Conservation (phyloP, 1,140 invertebrate species). For the Drosophila grimshawi region DNA sequence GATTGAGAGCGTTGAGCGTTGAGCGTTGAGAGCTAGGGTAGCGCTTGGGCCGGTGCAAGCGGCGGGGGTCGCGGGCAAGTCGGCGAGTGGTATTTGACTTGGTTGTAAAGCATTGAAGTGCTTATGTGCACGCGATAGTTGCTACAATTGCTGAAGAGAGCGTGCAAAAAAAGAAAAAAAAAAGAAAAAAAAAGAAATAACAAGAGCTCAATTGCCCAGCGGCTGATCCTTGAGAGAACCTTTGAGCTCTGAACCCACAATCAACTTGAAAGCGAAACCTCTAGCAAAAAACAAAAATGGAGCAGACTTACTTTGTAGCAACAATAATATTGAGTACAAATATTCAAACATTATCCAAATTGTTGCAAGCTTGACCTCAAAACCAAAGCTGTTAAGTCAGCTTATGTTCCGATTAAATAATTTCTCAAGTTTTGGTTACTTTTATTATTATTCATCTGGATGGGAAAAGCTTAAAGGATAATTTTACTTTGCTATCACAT, state of each 20-base stretch:
- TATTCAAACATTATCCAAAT: too few species aligned
- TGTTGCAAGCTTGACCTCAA: too few species aligned
- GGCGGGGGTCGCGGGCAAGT: neutral
- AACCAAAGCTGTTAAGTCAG: too few species aligned
- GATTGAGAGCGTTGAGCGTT: constrained; percentile 6
- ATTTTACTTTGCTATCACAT: too few species aligned
- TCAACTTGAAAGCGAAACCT: neutral
- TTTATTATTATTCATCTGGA: too few species aligned
- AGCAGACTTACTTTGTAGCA: too few species aligned
- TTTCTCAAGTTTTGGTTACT: too few species aligned
- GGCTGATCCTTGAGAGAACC: constrained; percentile 33
- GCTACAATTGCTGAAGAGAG: constrained; percentile 43
- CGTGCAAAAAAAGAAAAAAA: neutral
- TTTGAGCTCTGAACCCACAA: constrained; percentile 21
- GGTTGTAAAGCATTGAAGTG: constrained; percentile 38
- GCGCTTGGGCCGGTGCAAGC: neutral
- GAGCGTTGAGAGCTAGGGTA: neutral
- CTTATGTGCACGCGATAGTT: constrained; percentile 34
- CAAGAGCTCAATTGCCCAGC: constrained; percentile 33
- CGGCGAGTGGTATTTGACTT: constrained; percentile 35
- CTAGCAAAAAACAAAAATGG: neutral
- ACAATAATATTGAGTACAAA: neutral
- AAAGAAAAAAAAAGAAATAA: neutral
- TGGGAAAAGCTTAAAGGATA: too few species aligned
- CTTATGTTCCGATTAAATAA: too few species aligned